Evolutionary conservation across 64 coral and sea anemone genomes (phyloP).

Genomic region (Dendronephthya gigantea): DNA sequence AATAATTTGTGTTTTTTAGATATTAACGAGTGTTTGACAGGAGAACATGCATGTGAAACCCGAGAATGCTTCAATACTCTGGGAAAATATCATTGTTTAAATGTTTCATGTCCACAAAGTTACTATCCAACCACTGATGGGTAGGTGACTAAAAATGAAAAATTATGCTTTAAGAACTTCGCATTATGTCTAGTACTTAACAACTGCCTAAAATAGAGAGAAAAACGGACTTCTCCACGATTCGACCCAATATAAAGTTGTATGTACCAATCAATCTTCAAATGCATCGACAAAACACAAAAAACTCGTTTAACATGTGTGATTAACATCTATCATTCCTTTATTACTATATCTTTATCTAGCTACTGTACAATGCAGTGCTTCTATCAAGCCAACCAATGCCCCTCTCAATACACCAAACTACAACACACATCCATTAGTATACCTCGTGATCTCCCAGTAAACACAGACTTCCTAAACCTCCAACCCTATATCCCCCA

Average conservation of each 20-base stretch:
- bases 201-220: too few species aligned
- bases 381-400: not conserved
- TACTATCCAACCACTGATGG: not conserved
- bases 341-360: not conserved
- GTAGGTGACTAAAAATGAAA: not conserved
- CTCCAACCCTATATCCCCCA: not conserved
- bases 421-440: not conserved
- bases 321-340: not conserved
- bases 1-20: not conserved
- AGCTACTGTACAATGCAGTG: not conserved
- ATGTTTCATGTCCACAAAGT: not conserved
- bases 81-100: slow-evolving; percentile 13
- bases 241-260: too few species aligned
- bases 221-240: too few species aligned
- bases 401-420: not conserved
- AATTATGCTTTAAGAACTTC: not conserved
- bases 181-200: too few species aligned
- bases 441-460: not conserved
- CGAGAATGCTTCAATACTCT: slow-evolving; percentile 5
- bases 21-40: not conserved
- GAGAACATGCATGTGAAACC: not conserved
- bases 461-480: slow-evolving; percentile 11
- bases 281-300: too few species aligned
- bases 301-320: too few species aligned
- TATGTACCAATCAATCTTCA: too few species aligned